Evolutionary conservation across 2,113 vertebrate genomes (phyloP).

Genomic region (Notarius quadriscutis): DNA sequence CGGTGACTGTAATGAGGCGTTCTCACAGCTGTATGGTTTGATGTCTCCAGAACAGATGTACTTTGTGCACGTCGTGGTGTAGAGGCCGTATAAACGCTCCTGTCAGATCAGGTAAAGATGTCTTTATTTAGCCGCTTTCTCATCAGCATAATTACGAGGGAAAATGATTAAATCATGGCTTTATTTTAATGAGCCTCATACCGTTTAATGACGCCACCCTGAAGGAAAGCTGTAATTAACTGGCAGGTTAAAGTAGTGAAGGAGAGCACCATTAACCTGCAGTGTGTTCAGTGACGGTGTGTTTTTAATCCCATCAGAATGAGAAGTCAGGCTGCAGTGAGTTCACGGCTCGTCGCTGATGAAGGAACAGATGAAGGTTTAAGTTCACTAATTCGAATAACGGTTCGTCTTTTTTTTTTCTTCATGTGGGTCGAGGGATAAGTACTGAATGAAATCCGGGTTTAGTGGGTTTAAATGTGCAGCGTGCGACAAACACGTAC

Average conservation of each 20-base stretch:
- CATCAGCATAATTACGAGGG: slow-evolving; percentile 59
- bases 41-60: neutral
- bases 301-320: slow-evolving; percentile 55
- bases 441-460: slow-evolving; percentile 11
- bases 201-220: slow-evolving; percentile 66
- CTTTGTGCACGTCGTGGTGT: neutral
- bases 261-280: slow-evolving; percentile 66
- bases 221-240: slow-evolving; percentile 73
- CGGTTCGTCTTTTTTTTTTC: neutral
- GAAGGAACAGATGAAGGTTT: neutral
- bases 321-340: slow-evolving; percentile 55
- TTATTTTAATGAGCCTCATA: slow-evolving; percentile 70
- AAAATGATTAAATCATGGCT: slow-evolving; percentile 72
- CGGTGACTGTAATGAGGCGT: neutral
- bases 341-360: slow-evolving; percentile 50
- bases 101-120: slow-evolving; percentile 30
- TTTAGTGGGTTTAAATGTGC: neutral
- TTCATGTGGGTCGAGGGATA: neutral
- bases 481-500: neutral
- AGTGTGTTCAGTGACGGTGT: slow-evolving; percentile 56
- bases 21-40: neutral
- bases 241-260: slow-evolving; percentile 67
- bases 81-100: neutral
- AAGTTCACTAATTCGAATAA: neutral
- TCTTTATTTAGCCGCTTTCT: slow-evolving; percentile 56